Base-by-base conservation (phyloP, 2,888 invertebrate species). In the Tipula vernalis region DNA sequence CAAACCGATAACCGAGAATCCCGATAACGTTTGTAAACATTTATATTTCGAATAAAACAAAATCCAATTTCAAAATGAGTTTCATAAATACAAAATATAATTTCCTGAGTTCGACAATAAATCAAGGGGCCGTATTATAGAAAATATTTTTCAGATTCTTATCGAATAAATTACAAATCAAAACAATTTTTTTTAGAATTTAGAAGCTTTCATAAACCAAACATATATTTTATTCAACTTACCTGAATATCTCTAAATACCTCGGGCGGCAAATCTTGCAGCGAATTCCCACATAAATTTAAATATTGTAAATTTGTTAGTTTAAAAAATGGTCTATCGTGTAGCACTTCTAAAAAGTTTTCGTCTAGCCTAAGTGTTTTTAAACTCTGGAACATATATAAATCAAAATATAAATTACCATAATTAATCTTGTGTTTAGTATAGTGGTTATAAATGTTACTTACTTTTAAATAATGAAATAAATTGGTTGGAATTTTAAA, bases 221-320 rank as follows among this genome's bases (percentile, higher is more conserved):
- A 8, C 8, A 18, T 28, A 71, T 18, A 1, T 28, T 28, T 83
- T 47, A 39, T 39, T 84, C 18, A 51, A 90, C 93, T 92, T 90
- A 94, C 94, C 91, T 93, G 92, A 88, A 94, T 92, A 91, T 96
- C 96, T 90, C 95, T 95, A 91, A 96, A 96, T 86, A 95, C 95
- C 91, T 96, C 96, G 10, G 96, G 96, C 89, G 94, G 94, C 87
- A 97, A 92, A 89, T 96, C 95, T 86, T 93, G 92, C 86, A 96
- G 91, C 85, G 95, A 94, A 92, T 97, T 97, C 88, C 94, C 93
- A 91, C 96, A 96, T 88, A 97, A 92, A 91, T 96, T 95, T 88
- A 97, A 92, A 90, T 93, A 93, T 89, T 93, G 93, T 88, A 97
- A 93, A 90, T 95, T 95, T 86, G 94, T 94, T 87, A 97, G 92